Evolutionary conservation across 2,888 invertebrate genomes (phyloP).

Genomic region (Amblyjoppa fuscipennis): DNA sequence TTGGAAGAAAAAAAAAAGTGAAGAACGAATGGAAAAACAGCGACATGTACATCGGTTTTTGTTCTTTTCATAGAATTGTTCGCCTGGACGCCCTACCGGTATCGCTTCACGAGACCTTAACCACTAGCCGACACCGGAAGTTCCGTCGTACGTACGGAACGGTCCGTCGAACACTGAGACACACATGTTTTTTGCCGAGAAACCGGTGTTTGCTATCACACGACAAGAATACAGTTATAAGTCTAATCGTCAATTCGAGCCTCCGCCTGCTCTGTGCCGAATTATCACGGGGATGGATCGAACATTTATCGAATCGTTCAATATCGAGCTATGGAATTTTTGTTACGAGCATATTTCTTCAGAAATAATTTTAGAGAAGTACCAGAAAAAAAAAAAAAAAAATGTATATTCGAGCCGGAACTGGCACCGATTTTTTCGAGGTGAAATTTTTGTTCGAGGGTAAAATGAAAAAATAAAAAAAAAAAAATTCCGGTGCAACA

Average conservation of each 20-base stretch:
- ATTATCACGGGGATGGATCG: background rate
- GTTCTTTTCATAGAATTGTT: conserved; percentile 83
- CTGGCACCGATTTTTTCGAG: background rate
- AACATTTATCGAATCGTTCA: background rate
- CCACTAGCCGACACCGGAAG: conserved; percentile 71
- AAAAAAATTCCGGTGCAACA: too few species aligned
- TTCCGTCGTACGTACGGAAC: conserved; percentile 57
- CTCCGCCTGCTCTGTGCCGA: background rate
- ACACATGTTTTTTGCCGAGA: conserved; percentile 14
- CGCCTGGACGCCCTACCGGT: conserved; percentile 84
- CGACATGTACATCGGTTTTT: conserved; percentile 66
- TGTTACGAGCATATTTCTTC: background rate
- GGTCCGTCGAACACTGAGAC: conserved; percentile 60
- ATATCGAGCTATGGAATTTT: background rate
- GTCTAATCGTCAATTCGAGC: conserved; percentile 45
- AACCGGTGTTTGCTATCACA: conserved; percentile 8
- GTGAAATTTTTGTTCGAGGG: background rate
- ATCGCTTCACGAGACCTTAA: conserved; percentile 84
- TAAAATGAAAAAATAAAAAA: too few species aligned
- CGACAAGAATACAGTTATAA: conserved; percentile 31
- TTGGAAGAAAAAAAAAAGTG: background rate
- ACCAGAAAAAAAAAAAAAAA: background rate
- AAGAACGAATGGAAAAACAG: background rate
- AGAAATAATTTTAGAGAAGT: too few species aligned
- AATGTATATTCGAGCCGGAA: too few species aligned